Conservation (phyloP, 2,797 vertebrate species). For the Sebastes taczanowskii region DNA sequence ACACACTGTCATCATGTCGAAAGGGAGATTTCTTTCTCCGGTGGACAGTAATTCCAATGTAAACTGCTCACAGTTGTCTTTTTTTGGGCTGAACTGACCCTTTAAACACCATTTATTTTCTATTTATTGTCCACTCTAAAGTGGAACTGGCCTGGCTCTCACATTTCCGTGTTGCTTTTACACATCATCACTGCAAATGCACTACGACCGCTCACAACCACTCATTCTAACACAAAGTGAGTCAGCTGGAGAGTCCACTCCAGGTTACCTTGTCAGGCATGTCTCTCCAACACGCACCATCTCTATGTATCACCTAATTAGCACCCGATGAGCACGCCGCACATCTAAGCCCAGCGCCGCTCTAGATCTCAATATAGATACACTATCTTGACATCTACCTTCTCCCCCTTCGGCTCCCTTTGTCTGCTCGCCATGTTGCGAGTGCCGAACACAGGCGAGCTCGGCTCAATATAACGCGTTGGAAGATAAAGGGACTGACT, state of each 20-base stretch:
- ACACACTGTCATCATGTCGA: not conserved
- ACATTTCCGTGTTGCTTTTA: not conserved
- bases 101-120: not conserved
- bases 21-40: not conserved
- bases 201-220: conserved; percentile 13
- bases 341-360: conserved; percentile 23
- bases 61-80: not conserved
- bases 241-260: conserved; percentile 46
- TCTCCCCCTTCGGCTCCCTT: conserved; percentile 38
- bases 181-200: not conserved
- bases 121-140: not conserved
- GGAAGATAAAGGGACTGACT: conserved; percentile 77
- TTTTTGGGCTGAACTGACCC: not conserved
- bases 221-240: conserved; percentile 38
- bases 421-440: conserved; percentile 59
- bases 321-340: conserved; percentile 21
- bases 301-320: conserved; percentile 46
- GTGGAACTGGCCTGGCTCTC: not conserved
- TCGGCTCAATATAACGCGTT: conserved; percentile 65
- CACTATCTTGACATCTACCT: conserved; percentile 51
- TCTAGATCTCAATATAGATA: conserved; percentile 40
- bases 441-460: conserved; percentile 44
- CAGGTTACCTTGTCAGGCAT: conserved; percentile 27
- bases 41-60: not conserved
- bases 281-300: conserved; percentile 39